Evolutionary conservation across 2,113 vertebrate species (phyloP), one percentile per base, ranked within the genome.

Genomic region (Corythoichthys haematopterus): DNA sequence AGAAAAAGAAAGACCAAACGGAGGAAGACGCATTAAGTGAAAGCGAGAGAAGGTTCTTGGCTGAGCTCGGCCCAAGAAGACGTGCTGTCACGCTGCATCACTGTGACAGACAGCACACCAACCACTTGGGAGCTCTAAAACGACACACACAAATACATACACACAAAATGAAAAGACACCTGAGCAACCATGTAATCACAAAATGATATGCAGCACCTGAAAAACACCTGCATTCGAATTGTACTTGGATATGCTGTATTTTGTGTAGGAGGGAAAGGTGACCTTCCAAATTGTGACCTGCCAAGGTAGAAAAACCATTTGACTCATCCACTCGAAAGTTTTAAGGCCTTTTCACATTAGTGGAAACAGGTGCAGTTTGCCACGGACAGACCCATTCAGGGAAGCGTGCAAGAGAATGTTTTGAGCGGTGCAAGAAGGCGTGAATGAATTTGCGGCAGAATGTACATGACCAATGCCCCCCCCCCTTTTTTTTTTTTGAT

Each of bases 11-110:
- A 33, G 16, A 55, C 3, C 45, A 46, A 52, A 15, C 33, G 0
- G 33, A 14, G 33, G 38, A 38, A 8, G 56, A 37, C 15, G 57
- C 15, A 60, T 10, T 40, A 38, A 59, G 37, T 43, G 57, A 38
- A 59, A 7, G 16, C 16, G 37, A 59, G 57, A 60, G 58, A 60
- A 60, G 15, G 58, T 60, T 20, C 58, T 60, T 60, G 58, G 58
- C 58, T 60, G 58, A n/a, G 37, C 37, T 60, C 58, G 9, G 8
- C 3, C 38, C 15, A 20, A 9, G 37, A 60, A 16, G 15, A 60
- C 16, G 15, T 60, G 58, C 58, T 60, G 58, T 60, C 58, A 60
- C 37, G 15, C 7, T 12, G 58, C 37, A 60, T 60, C 58, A 60
- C 3, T 7, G 1, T 60, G 58, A 60, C 37, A 43, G 37, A 60